Evolutionary conservation across 2,797 vertebrate species (phyloP), one percentile per base, ranked within the genome.

Genomic region (Phaenicophaeus curvirostris): DNA sequence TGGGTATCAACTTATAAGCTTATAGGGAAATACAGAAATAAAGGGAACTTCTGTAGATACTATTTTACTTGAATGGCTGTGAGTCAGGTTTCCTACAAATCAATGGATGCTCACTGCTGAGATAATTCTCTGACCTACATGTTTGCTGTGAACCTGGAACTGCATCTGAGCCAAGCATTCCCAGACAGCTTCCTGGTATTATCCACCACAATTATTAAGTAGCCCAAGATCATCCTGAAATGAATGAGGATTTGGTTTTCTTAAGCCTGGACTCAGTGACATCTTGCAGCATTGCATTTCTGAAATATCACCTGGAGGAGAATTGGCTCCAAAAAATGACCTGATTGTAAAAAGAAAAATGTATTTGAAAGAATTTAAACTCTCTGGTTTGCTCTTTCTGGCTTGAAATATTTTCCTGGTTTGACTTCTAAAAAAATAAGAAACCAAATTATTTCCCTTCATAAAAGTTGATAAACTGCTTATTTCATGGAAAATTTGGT

Each of bases 21-120:
- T 86, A 63, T 17, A 66, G 55, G 44, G 53, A 90, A 85, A 93
- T 55, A 84, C 2, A 91, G 66, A 84, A 90, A 81, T 73, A 67
- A 91, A 90, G 78, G 67, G 44, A 91, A 59, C 48, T 79, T 73
- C 76, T 67, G 44, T 65, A 50, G 85, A n/a, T 86, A 84, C 39
- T 27, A 15, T 84, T 76, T 76, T 84, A 51, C 9, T n/a, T 27
- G 39, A 73, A 69, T 50, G 63, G 5, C 51, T 88, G 53, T 76
- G 77, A 96, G 80, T 91, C 91, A 95, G 42, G 67, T 73, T 91
- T 88, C 83, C 62, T 76, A 5, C 74, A 85, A 94, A 85, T 91
- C 84, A 93, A 67, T 87, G 58, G 57, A 89, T 67, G 39, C 74
- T 90, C 71, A 90, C 93, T 96, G 71, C 84, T 94, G 84, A 95